A percentile compares a stretch with the other conserved stretches of the same genome.
Evolutionary conservation across 1,140 invertebrate genomes (phyloP).

Genomic region (Notospermus geniculatus): DNA sequence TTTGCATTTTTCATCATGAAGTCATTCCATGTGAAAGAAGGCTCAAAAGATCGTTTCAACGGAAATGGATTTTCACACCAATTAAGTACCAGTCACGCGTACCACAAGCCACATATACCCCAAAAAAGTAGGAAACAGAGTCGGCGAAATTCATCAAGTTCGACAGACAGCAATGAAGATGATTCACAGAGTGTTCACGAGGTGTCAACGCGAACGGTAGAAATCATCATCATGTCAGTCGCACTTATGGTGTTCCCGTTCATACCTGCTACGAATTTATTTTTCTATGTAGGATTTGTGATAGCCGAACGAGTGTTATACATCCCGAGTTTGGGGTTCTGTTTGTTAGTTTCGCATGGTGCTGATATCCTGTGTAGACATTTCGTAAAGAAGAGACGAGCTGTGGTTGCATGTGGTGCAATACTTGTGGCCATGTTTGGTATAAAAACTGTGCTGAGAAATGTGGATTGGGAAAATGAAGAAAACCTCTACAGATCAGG

Average conservation of each 20-base stretch:
- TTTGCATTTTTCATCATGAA: slow-evolving; percentile 28
- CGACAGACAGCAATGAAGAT: slow-evolving; percentile 27
- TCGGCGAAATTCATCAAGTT: slow-evolving; percentile 18
- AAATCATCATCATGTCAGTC: slow-evolving; percentile 55
- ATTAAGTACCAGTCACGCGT: background rate
- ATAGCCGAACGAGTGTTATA: slow-evolving; percentile 93
- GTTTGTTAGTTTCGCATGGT: slow-evolving; percentile 74
- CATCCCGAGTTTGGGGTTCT: slow-evolving; percentile 97
- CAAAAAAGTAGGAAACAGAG: slow-evolving; percentile 2
- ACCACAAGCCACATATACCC: background rate
- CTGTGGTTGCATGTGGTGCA: slow-evolving; percentile 52
- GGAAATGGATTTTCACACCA: slow-evolving; percentile 30
- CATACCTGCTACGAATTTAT: slow-evolving; percentile 94
- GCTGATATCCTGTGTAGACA: slow-evolving; percentile 29
- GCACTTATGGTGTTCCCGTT: slow-evolving; percentile 87
- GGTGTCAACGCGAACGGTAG: slow-evolving; percentile 12
- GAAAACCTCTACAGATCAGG: slow-evolving; percentile 90
- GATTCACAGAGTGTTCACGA: slow-evolving; percentile 3
- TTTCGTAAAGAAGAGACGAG: slow-evolving; percentile 5
- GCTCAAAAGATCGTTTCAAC: slow-evolving; percentile 18
- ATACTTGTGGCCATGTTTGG: slow-evolving; percentile 67
- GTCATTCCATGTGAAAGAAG: slow-evolving; percentile 12
- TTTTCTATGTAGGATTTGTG: slow-evolving; percentile 96
- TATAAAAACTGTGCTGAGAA: slow-evolving; percentile 75
- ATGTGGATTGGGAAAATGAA: slow-evolving; percentile 88